Evolutionary conservation across 2,888 invertebrate genomes (phyloP).

Genomic region (Steromphala cineraria): DNA sequence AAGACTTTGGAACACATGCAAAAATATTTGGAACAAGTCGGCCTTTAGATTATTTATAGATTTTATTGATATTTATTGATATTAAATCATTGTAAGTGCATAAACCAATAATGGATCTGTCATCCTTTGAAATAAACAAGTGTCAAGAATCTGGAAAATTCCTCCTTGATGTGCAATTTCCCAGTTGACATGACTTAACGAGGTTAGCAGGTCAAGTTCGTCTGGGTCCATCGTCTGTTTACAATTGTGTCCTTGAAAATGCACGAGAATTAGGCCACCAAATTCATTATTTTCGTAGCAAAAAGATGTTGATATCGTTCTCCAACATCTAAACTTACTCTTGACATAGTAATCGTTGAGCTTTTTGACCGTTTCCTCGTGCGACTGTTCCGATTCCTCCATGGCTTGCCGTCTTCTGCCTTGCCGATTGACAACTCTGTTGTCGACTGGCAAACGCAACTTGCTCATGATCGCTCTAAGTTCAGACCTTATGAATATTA

Average conservation of each 20-base stretch:
- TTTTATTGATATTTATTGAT: too few species aligned
- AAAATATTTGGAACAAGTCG: background rate
- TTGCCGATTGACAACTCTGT: background rate
- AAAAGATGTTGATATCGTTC: background rate
- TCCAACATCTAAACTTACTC: conserved; percentile 79
- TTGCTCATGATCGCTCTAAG: background rate
- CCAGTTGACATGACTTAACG: too few species aligned
- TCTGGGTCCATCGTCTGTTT: too few species aligned
- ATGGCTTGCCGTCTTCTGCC: background rate
- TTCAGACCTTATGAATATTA: background rate
- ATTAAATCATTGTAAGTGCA: background rate
- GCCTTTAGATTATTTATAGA: background rate
- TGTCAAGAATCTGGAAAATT: background rate
- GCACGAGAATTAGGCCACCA: too few species aligned
- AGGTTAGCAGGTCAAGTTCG: too few species aligned
- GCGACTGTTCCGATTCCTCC: background rate
- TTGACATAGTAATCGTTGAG: conserved; percentile 95
- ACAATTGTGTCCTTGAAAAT: too few species aligned
- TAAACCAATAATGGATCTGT: background rate
- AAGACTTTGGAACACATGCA: too few species aligned
- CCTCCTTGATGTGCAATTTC: too few species aligned
- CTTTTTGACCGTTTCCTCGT: conserved; percentile 90
- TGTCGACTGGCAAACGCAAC: background rate
- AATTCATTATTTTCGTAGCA: too few species aligned
- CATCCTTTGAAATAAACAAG: background rate